These are phyloP conservation scores for Hipposideros larvatus DNA, from an alignment of 2,797 vertebrate species.

Conservation along the genomic window DNA sequence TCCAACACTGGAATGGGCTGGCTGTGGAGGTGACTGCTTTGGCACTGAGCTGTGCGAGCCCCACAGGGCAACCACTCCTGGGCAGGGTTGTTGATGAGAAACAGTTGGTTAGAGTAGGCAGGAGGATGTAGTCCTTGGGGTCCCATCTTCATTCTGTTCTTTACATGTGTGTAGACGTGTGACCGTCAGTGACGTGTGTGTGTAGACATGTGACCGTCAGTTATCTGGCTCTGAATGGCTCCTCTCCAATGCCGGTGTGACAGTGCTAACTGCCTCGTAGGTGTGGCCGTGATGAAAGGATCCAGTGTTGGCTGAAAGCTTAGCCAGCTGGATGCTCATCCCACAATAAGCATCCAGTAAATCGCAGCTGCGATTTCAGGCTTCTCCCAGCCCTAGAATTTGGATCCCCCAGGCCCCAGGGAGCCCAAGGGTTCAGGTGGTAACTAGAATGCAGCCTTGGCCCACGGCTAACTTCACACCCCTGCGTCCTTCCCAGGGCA, in stretches of 20 bases:
- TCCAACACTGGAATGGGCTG: not conserved
- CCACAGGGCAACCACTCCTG: not conserved
- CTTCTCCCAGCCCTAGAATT: not conserved
- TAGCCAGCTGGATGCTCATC: not conserved
- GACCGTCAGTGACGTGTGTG: not conserved
- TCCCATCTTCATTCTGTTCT: not conserved
- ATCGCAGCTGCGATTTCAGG: not conserved
- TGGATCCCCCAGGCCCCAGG: not conserved
- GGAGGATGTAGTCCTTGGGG: not conserved
- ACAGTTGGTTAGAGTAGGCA: not conserved
- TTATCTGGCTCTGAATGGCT: not conserved
- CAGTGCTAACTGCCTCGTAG: not conserved
- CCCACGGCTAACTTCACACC: not conserved
- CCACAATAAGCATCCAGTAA: not conserved
- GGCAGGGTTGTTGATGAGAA: not conserved
- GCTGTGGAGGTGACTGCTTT: not conserved
- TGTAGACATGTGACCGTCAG: not conserved
- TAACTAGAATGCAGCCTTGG: not conserved
- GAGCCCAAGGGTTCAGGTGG: not conserved
- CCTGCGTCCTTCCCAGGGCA: conserved; percentile 79
- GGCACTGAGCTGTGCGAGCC: not conserved
- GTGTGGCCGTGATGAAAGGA: not conserved
- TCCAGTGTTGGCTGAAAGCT: not conserved
- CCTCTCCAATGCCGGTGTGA: not conserved
- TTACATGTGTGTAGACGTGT: not conserved